These are phyloP conservation scores for Carcinoscorpius rotundicauda DNA, from an alignment of 1,140 invertebrate genomes.

Conservation along the genomic window DNA sequence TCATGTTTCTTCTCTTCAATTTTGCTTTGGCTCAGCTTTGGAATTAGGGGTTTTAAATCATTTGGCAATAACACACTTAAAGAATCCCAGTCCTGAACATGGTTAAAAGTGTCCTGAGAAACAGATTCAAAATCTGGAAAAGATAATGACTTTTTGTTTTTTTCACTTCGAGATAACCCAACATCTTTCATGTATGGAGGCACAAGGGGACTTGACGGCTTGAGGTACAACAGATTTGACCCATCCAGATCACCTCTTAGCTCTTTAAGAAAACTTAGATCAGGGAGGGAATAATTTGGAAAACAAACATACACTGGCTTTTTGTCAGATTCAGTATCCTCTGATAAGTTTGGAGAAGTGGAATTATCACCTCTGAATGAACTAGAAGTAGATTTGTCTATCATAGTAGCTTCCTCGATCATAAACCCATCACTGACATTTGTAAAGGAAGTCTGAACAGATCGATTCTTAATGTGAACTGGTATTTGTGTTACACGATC, in stretches of 20 bases:
- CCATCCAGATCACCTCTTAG: slow-evolving; percentile 26
- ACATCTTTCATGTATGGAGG: slow-evolving; percentile 10
- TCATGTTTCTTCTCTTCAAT: slow-evolving; percentile 44
- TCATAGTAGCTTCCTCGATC: slow-evolving; percentile 8
- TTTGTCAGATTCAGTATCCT: slow-evolving; percentile 11
- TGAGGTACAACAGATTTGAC: slow-evolving; percentile 12
- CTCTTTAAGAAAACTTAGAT: slow-evolving; percentile 59
- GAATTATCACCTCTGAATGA: no score
- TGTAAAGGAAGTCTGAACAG: slow-evolving; percentile 52
- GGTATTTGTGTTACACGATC: slow-evolving; percentile 43
- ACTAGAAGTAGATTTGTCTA: neutral
- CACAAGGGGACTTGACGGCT: slow-evolving; percentile 13
- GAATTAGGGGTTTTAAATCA: slow-evolving; percentile 45
- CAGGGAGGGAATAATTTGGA: slow-evolving; percentile 79
- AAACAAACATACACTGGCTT: slow-evolving; percentile 73
- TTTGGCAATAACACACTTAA: slow-evolving; percentile 68
- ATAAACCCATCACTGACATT: slow-evolving; percentile 12
- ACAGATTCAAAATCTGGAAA: slow-evolving; percentile 69
- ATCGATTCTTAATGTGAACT: slow-evolving; percentile 49
- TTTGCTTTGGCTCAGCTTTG: slow-evolving; percentile 24
- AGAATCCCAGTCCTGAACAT: slow-evolving; percentile 82
- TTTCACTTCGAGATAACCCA: slow-evolving; percentile 3
- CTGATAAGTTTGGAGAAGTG: no score
- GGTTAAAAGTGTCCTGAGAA: slow-evolving; percentile 56
- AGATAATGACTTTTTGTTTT: slow-evolving; percentile 43